Evolutionary conservation across 1,140 invertebrate genomes (phyloP).

Genomic region (Zaprionus gabonicus): DNA sequence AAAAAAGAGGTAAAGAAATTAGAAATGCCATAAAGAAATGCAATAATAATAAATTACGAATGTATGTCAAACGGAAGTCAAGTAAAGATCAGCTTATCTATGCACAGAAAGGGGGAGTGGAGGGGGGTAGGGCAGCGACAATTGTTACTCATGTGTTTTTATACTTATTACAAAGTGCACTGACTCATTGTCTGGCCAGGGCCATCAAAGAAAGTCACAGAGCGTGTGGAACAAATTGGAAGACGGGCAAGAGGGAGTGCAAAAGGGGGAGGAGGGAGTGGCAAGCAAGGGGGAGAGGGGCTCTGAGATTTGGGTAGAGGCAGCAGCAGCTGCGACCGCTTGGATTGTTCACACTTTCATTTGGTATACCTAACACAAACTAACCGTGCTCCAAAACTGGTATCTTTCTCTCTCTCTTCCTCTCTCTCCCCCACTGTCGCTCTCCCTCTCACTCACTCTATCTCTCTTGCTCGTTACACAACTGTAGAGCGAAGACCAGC

Average conservation of each 20-base stretch:
- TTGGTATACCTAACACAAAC: slow-evolving; percentile 50
- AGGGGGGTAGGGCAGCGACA: slow-evolving; percentile 3
- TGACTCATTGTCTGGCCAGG: slow-evolving; percentile 56
- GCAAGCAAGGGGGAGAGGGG: too few relatives aligned
- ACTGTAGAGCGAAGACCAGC: slow-evolving; percentile 16
- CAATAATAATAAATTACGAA: slow-evolving; percentile 27
- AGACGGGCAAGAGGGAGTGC: neutral
- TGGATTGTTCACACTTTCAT: slow-evolving; percentile 72
- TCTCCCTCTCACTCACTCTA: neutral
- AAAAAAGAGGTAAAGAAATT: slow-evolving; percentile 56
- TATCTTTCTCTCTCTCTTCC: slow-evolving; percentile 23
- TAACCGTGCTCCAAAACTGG: slow-evolving; percentile 36
- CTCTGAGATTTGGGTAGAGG: slow-evolving; percentile 15
- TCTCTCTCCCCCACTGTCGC: slow-evolving; percentile 3
- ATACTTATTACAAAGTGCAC: slow-evolving; percentile 66
- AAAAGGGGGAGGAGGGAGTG: neutral
- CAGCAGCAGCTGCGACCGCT: slow-evolving; percentile 26
- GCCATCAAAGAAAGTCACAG: slow-evolving; percentile 63
- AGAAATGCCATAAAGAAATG: slow-evolving; percentile 13
- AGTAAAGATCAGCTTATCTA: slow-evolving; percentile 51
- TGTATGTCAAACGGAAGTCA: slow-evolving; percentile 40
- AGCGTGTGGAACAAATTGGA: neutral
- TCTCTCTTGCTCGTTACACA: slow-evolving; percentile 42
- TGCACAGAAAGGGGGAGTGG: neutral
- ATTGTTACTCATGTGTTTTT: slow-evolving; percentile 61